Percentiles rank a stretch among this genome's conserved stretches.
phyloP scores from a whole-genome alignment of 2,888 invertebrate genomes.

The Cryptocephalus primarius region DNA sequence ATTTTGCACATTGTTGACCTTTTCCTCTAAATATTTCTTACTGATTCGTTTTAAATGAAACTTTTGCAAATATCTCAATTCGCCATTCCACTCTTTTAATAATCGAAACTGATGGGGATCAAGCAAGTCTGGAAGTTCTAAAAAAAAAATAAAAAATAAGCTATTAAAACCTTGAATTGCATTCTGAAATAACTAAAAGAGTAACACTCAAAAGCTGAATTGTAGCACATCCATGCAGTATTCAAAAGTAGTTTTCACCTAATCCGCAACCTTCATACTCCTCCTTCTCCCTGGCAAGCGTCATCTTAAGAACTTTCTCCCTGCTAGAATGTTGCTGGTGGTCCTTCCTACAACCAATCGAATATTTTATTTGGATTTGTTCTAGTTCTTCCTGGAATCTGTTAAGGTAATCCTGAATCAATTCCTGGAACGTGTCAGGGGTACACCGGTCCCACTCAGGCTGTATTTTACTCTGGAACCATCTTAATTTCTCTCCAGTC shows the following conservation, averaged over 20 bases:
- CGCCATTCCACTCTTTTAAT: constrained; percentile 56
- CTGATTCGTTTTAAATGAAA: constrained; percentile 52
- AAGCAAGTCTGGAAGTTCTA: constrained; percentile 63
- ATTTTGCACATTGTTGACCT: constrained; percentile 4
- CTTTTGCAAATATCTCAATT: constrained; percentile 52
- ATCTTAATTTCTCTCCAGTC: constrained; percentile 64
- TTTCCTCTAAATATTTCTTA: constrained; percentile 26
- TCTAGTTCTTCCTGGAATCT: constrained; percentile 26
- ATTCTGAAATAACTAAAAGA: too few species aligned
- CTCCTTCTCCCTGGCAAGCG: constrained; percentile 57
- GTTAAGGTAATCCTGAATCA: constrained; percentile 31
- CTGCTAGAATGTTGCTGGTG: constrained; percentile 65
- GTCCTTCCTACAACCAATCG: constrained; percentile 61
- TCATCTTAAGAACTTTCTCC: constrained; percentile 67
- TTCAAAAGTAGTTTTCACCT: constrained; percentile 29
- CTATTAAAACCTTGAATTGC: background rate
- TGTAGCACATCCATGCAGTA: background rate
- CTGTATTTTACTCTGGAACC: constrained; percentile 62
- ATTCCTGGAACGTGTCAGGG: constrained; percentile 47
- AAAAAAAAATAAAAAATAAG: constrained; percentile 20
- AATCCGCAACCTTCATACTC: constrained; percentile 71
- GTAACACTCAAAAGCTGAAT: too few species aligned
- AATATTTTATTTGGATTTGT: constrained; percentile 57
- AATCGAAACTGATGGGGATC: constrained; percentile 47
- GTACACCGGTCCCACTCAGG: constrained; percentile 42